Evolutionary conservation across 2,888 invertebrate genomes (phyloP).

Genomic region (Tiliacea aurago): DNA sequence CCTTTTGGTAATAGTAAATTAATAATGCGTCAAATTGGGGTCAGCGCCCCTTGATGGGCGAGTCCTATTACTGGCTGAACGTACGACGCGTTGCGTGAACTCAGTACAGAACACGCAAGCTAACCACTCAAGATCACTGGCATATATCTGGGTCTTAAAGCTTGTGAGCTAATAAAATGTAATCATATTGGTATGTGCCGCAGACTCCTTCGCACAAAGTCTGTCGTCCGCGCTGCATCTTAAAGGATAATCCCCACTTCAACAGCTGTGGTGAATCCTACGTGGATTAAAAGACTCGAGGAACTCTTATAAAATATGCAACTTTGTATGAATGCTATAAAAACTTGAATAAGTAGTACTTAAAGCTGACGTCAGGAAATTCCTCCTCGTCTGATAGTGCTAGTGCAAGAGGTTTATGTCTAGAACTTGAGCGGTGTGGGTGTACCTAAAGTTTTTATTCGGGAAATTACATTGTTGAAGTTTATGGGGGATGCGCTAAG

Average conservation of each 20-base stretch:
- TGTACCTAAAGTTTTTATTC: background rate
- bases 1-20: too few species aligned
- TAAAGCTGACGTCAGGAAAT: conserved; percentile 33
- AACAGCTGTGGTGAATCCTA: conserved; percentile 20
- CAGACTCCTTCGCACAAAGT: too few species aligned
- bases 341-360: conserved; percentile 29
- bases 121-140: too few species aligned
- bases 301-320: conserved; percentile 41
- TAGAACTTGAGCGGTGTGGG: background rate
- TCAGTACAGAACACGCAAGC: too few species aligned
- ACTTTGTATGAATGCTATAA: conserved; percentile 48
- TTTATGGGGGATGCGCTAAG: too few species aligned
- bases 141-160: too few species aligned
- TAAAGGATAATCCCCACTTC: conserved; percentile 12
- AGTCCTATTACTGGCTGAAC: too few species aligned
- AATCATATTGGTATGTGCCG: too few species aligned
- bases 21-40: too few species aligned
- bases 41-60: too few species aligned
- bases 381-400: conserved; percentile 14
- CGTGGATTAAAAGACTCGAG: conserved; percentile 15
- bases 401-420: conserved; percentile 31
- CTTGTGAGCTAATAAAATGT: too few species aligned
- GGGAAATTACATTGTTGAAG: background rate
- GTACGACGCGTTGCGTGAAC: too few species aligned
- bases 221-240: background rate